Evolutionary conservation across 2,797 vertebrate species (phyloP).

Genomic region (Gymnothorax reevesii): DNA sequence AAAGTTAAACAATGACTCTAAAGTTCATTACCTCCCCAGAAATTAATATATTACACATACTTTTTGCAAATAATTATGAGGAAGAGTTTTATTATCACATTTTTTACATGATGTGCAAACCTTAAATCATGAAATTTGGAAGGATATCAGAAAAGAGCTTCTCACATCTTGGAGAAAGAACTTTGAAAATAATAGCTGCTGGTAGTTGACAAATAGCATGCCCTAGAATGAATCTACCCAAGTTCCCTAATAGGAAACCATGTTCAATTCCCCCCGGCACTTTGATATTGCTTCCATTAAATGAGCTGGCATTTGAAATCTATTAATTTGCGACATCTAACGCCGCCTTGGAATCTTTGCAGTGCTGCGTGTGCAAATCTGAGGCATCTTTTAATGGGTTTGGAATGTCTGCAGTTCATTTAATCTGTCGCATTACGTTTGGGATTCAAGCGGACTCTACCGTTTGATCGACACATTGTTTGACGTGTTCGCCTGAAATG

Average conservation of each 20-base stretch:
- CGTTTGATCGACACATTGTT: neutral
- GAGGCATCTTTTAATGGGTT: conserved; percentile 35
- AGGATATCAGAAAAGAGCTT: conserved; percentile 14
- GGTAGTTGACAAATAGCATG: conserved; percentile 31
- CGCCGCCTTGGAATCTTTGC: conserved; percentile 44
- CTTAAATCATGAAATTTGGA: conserved; percentile 41
- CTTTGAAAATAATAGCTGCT: conserved; percentile 25
- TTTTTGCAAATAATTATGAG: neutral
- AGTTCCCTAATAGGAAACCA: conserved; percentile 47
- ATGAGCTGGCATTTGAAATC: conserved; percentile 56
- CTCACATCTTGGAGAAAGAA: conserved; percentile 36
- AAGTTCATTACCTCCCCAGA: conserved; percentile 23
- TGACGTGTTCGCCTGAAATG: no score
- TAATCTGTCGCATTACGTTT: neutral
- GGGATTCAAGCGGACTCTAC: neutral
- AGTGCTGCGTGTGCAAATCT: conserved; percentile 36
- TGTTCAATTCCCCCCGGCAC: conserved; percentile 47
- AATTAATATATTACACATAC: neutral
- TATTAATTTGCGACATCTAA: conserved; percentile 55
- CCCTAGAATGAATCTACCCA: conserved; percentile 45
- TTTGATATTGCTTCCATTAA: conserved; percentile 58
- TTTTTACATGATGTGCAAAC: conserved; percentile 22
- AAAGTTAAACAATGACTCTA: neutral
- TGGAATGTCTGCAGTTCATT: conserved; percentile 29
- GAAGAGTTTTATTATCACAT: conserved; percentile 43